Base-by-base conservation (phyloP, 2,888 invertebrate genomes). In the Drosophila sordidapex region DNA sequence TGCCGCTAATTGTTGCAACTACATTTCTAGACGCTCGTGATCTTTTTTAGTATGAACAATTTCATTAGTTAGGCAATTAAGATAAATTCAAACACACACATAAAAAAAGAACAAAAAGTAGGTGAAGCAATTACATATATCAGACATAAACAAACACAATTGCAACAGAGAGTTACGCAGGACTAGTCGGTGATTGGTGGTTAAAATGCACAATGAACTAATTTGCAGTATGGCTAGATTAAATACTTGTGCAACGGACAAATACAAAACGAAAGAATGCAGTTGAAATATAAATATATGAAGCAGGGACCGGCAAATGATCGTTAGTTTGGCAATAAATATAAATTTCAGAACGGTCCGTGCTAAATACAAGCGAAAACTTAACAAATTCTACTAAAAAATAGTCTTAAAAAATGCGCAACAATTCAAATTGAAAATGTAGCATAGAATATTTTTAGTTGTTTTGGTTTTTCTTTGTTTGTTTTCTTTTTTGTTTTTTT, bases 381-480 rank as follows among this genome's bases (percentile, higher is more conserved):
- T 51, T 29, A 59, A 49, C 6, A 21, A 38, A 60, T 48, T 25
- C 71, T 64, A 61, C 66, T 60, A 72, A 74, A 58, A 27, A 60
- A 67, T 59, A 71, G 68, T n/a, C n/a, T 29, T 31, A 51, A 69
- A 67, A 80, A 79, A 86, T 83, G 87, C 90, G 82, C 82, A 90
- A 90, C 87, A 88, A 88, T 88, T 88, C 87, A 88, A 88, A 88
- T 90, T 87, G 87, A 90, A 86, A 89, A 88, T 66, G 57, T 80
- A 82, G 62, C 59, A 60, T 46, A 54, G 15, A 56, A 56, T n/a
- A 56, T 38, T 56, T 38, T 60, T 52, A 21, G 15, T 27, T 5
- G 27, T n/a, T 31, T n/a, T n/a, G 4, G 27, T 49, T 49, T 29
- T 29, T 15, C 18, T 49, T 49, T 49, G 49, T 64, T 49, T 53